Evolutionary conservation across 2,888 invertebrate species (phyloP), one percentile per base, ranked within the genome.

Genomic region (Colostygia pectinataria): DNA sequence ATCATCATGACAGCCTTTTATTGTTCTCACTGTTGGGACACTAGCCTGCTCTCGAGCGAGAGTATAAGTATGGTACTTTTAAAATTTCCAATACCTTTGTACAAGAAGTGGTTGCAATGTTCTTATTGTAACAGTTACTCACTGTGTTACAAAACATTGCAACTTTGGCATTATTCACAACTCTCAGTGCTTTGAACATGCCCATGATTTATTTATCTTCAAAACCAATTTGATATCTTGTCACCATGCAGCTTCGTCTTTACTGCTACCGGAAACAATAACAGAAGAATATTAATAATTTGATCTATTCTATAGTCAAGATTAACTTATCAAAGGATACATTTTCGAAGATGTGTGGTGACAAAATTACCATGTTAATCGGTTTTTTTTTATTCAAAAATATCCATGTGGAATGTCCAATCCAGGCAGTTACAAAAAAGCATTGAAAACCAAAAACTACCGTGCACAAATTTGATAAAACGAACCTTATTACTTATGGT

Each of bases 281-380:
- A 71, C 55, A 66, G 57, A 55, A 23, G 23, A 24, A 25, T 57
- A 45, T 46, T 51, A 51, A 38, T 55, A 47, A 57, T 33, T 27
- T 31, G 23, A 13, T n/a, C 14, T 14, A 15, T 4, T 18, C 1
- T 8, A 23, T 14, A 32, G 24, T 10, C 23, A 14, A 33, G 10
- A 20, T 23, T 9, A 15, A 28, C 1, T 25, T 25, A 1, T n/a
- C n/a, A 20, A 1, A 23, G 8, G 7, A 2, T 13, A 23, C 4
- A 2, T 2, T 23, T 23, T 23, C 1, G 15, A 34, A 9, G 14
- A 10, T 29, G 29, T 50, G 52, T 49, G 82, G 79, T 77, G 82
- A 85, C 74, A 66, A 78, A 75, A 79, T 58, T 71, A 80, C 76
- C 84, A 86, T 83, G 23, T 81, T 81, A 77, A 65, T 77, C 81